Evolutionary conservation across 1,140 invertebrate species (phyloP), one percentile per base, ranked within the genome.

Genomic region (Lordiphosa stackelbergi): DNA sequence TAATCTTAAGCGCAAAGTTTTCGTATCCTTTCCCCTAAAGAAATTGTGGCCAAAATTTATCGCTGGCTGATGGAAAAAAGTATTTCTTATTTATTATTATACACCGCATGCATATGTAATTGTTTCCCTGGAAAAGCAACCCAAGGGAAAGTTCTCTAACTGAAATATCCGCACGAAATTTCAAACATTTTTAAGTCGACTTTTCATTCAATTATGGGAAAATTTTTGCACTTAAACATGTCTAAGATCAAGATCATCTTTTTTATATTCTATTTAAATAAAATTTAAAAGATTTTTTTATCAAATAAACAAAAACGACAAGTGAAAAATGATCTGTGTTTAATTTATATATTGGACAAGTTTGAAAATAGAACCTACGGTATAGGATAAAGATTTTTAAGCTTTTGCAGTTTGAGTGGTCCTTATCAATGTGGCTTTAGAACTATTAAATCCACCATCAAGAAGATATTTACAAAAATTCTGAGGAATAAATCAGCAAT

Each of bases 181-280:
- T 66, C 66, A 60, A 59, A 55, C 56, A 56, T 62, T 77, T 64
- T 75, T 62, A 58, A 70, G 59, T 73, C 52, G 69, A 68, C 55
- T 54, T 65, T 70, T 72, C 59, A 77, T 63, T 69, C 65, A 31
- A 31, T 31, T 31, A 31, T 31, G 56, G 34, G 31, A 54, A 43
- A 68, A 45, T 36, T 61, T 61, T 69, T 63, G 65, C 65, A 68
- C 65, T 34, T 58, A 40, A 53, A 55, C 51, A 54, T 59, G 40
- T 45, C 24, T 66, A 66, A 70, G 56, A 53, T 47, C 37, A 55
- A 51, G 65, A 75, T 81, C 71, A 81, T 51, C 69, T 48, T 68
- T 74, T 79, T 83, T 79, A 79, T 81, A 81, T 71, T 75, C 75
- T 79, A 79, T 83, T 83, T 75, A 81, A 81, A 81, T 81, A 81